These are phyloP conservation scores for Lipotes vexillifer DNA, from an alignment of 2,113 vertebrate species.

Conservation along the genomic window DNA sequence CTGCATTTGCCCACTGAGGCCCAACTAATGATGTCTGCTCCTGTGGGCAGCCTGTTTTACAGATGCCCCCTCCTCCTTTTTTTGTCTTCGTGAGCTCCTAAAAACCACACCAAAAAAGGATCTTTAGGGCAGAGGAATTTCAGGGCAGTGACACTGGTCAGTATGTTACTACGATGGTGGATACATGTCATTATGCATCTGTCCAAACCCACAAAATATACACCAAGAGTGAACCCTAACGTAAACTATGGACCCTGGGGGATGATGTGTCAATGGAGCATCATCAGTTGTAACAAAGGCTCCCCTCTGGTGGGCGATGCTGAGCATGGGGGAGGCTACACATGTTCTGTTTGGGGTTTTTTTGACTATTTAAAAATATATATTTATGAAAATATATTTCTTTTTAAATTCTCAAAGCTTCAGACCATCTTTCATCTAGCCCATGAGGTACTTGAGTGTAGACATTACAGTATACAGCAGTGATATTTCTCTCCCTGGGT, in stretches of 20 bases:
- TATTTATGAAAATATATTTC: constrained; percentile 59
- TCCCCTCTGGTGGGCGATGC: no score
- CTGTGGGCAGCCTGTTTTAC: not conserved
- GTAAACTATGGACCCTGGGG: not conserved
- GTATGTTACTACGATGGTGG: not conserved
- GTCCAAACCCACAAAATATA: not conserved
- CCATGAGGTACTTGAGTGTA: not conserved
- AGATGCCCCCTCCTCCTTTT: not conserved
- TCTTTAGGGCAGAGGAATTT: not conserved
- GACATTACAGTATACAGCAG: not conserved
- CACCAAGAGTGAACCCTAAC: no score
- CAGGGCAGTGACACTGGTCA: not conserved
- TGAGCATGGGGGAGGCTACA: not conserved
- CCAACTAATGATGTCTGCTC: not conserved
- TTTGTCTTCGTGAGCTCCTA: not conserved
- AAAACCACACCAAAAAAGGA: not conserved
- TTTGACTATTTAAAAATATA: constrained; percentile 41
- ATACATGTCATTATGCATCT: not conserved
- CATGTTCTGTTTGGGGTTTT: no score
- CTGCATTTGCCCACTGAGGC: not conserved
- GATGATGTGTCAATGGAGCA: not conserved
- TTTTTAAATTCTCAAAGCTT: constrained; percentile 20
- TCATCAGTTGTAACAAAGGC: rapidly evolving
- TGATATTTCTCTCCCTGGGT: not conserved
- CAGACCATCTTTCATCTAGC: not conserved